These are phyloP conservation scores for Sigmodon hispidus DNA, from an alignment of 2,113 vertebrate species.

Conservation along the genomic window DNA sequence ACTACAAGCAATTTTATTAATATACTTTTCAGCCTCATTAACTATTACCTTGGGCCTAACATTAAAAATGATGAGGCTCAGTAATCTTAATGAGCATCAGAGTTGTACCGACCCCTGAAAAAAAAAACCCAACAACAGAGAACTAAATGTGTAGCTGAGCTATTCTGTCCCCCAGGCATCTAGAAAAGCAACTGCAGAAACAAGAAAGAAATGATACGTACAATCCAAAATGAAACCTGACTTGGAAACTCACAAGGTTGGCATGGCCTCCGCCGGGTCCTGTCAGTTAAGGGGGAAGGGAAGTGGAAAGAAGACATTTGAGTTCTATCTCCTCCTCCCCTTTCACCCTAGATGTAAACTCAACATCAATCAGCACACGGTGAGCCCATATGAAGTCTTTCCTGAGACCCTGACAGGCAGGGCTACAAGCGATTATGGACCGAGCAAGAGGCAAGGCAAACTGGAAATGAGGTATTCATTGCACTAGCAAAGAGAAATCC, in stretches of 20 bases:
- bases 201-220: conserved; percentile 29
- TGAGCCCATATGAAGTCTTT: neutral
- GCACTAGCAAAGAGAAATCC: neutral
- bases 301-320: neutral
- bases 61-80: conserved; percentile 84
- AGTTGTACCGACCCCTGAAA: conserved; percentile 70
- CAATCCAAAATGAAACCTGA: conserved; percentile 32
- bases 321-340: neutral
- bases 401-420: neutral
- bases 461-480: neutral
- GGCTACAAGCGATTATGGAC: neutral
- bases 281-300: neutral
- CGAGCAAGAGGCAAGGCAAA: neutral
- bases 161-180: conserved; percentile 42
- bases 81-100: conserved; percentile 82
- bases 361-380: neutral
- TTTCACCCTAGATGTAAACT: conserved; percentile 1
- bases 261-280: neutral
- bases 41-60: conserved; percentile 85
- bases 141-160: neutral
- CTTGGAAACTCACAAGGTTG: neutral
- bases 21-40: conserved; percentile 87
- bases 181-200: conserved; percentile 39
- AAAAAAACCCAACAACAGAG: conserved; percentile 71
- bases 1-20: conserved; percentile 87